A percentile compares a stretch with the other conserved stretches of the same genome.
Conservation (phyloP, 2,888 invertebrate genomes). For the Vesta saturnalis region DNA sequence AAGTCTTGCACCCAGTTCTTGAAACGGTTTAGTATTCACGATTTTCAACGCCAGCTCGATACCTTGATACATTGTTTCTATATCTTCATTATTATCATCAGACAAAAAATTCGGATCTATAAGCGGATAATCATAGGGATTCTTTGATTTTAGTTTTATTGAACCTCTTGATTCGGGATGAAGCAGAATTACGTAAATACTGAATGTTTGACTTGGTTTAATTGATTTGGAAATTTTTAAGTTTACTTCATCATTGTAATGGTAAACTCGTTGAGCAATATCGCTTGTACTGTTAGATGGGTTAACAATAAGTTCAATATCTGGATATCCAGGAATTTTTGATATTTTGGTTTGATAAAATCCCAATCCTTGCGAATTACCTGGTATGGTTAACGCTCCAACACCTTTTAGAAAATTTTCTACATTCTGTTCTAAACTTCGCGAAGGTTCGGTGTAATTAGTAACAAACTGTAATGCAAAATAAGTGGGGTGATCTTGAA, state of each 20-base stretch:
- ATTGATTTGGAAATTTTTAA: constrained; percentile 39
- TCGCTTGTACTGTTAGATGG: constrained; percentile 60
- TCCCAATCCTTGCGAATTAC: constrained; percentile 44
- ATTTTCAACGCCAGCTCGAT: constrained; percentile 58
- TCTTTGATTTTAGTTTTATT: constrained; percentile 46
- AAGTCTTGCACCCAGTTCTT: constrained; percentile 66
- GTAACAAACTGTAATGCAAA: constrained; percentile 75
- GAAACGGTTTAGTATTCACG: constrained; percentile 66
- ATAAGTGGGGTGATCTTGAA: constrained; percentile 80
- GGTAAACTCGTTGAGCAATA: constrained; percentile 34
- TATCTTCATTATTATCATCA: constrained; percentile 62
- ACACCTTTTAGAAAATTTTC: constrained; percentile 39
- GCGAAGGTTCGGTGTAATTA: constrained; percentile 57
- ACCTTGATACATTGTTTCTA: constrained; percentile 69
- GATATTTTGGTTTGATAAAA: constrained; percentile 41
- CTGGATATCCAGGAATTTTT: constrained; percentile 43
- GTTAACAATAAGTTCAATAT: constrained; percentile 56
- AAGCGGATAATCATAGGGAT: constrained; percentile 49
- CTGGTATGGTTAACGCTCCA: constrained; percentile 45
- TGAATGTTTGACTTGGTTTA: constrained; percentile 42
- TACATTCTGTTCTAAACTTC: constrained; percentile 27
- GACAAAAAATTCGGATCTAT: constrained; percentile 48
- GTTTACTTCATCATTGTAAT: constrained; percentile 42
- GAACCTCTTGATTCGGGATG: constrained; percentile 49
- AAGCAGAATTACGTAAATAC: constrained; percentile 41